These are phyloP conservation scores for Drosophila pegasa DNA, from an alignment of 2,888 invertebrate genomes.

Conservation along the genomic window DNA sequence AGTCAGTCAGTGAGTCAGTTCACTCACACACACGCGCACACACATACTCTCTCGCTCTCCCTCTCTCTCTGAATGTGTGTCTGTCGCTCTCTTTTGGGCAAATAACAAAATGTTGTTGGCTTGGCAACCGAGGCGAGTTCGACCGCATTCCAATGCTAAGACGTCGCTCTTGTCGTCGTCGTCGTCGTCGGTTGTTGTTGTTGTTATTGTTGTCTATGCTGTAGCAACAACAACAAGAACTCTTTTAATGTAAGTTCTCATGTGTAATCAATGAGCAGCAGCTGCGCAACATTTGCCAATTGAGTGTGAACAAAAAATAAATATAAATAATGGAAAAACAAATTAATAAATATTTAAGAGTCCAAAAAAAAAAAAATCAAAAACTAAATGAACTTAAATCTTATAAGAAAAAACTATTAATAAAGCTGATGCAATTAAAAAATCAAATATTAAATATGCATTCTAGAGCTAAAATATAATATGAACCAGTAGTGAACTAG, in stretches of 20 bases:
- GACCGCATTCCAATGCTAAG: slow-evolving; percentile 82
- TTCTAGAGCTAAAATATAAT: neutral
- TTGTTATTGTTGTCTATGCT: slow-evolving; percentile 43
- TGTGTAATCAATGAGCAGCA: slow-evolving; percentile 67
- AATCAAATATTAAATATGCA: too few species aligned
- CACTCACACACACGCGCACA: neutral
- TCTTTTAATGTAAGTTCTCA: slow-evolving; percentile 42
- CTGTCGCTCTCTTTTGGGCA: slow-evolving; percentile 15
- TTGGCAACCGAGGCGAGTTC: slow-evolving; percentile 76
- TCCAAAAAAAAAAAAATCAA: neutral
- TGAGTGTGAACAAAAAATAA: slow-evolving; percentile 20
- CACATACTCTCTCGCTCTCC: neutral
- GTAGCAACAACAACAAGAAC: slow-evolving; percentile 8
- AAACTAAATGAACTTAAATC: neutral
- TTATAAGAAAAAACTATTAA: neutral
- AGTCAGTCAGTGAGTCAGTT: slow-evolving; percentile 47
- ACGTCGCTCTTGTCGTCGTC: slow-evolving; percentile 55
- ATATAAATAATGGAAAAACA: neutral
- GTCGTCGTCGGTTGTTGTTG: slow-evolving; percentile 19
- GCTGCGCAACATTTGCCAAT: slow-evolving; percentile 36
- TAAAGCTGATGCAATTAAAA: neutral
- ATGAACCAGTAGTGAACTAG: neutral
- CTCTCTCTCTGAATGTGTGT: neutral
- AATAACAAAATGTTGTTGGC: slow-evolving; percentile 52
- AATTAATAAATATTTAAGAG: neutral